phyloP scores from a whole-genome alignment of 92 coral and sea anemone species.

The Palythoa caribaeorum region DNA sequence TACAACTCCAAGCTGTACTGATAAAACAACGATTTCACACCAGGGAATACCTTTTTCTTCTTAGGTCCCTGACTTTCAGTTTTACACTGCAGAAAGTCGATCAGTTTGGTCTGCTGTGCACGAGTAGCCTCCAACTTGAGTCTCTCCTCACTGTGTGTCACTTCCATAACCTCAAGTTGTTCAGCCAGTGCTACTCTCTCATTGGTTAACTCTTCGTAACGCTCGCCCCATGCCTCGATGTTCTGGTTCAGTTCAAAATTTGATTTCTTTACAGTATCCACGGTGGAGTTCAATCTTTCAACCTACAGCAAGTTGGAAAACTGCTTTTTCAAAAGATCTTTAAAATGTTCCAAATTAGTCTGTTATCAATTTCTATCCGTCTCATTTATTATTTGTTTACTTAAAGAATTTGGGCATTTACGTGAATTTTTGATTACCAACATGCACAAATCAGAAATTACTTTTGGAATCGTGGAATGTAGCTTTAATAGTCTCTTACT shows the following conservation, averaged over 20 bases:
- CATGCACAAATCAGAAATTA: no score
- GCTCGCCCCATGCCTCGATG: slow-evolving; percentile 78
- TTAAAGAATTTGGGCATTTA: no score
- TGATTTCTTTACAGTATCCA: slow-evolving; percentile 76
- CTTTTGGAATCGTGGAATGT: no score
- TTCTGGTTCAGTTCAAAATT: slow-evolving; percentile 94
- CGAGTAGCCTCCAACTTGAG: slow-evolving; percentile 95
- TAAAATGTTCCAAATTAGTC: no score
- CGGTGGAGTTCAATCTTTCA: slow-evolving; percentile 72
- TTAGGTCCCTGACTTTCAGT: slow-evolving; percentile 87
- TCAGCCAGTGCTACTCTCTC: slow-evolving; percentile 86
- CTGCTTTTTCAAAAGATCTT: no score
- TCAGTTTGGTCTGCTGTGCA: slow-evolving; percentile 95
- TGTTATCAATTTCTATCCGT: no score
- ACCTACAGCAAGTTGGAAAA: slow-evolving; percentile 38
- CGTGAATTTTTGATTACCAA: no score
- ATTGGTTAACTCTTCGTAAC: slow-evolving; percentile 74
- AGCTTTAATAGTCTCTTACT: no score
- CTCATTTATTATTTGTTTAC: no score
- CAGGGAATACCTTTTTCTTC: slow-evolving; percentile 71
- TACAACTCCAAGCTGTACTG: no score
- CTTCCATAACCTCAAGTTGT: slow-evolving; percentile 93
- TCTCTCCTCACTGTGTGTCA: slow-evolving; percentile 96
- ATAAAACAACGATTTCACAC: not conserved
- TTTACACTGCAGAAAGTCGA: slow-evolving; percentile 97